Base-by-base conservation (phyloP, 2,888 invertebrate species). In the Erebia ligea region DNA sequence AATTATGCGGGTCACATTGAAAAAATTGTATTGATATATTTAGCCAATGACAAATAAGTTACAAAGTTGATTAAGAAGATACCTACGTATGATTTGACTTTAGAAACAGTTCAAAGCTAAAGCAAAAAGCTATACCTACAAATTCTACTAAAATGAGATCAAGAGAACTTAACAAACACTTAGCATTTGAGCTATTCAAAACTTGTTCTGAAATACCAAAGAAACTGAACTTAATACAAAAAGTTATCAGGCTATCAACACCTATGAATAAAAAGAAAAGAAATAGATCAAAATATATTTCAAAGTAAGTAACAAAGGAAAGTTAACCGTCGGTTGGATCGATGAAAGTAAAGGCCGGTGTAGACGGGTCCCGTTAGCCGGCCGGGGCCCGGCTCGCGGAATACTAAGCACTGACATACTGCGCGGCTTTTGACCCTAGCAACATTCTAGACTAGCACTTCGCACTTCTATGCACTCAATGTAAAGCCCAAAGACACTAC, bases 381-480 rank as follows among this genome's bases (percentile, higher is more conserved):
- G 87, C 87, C 86, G 86, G 86, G 84, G 86, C 84, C 82, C 84
- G 84, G 83, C 91, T 87, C 89, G 87, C 88, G 90, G 92, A 92
- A 93, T 92, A 92, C 92, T 92, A 92, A 93, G 88, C 91, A 87
- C 91, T 93, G 92, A 93, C 92, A 93, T 86, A 93, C 92, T 91
- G 86, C 90, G 91, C 91, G 93, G 92, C 89, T 92, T 92, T 92
- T 93, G 93, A 92, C 93, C 92, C 92, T 92, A 90, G 82, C 83
- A 82, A 92, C 92, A 91, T 92, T 92, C 91, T 92, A 91, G 90
- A 86, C 88, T 90, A 86, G 86, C 83, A 88, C 88, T 90, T 89
- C 84, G 84, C 90, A 89, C 88, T 85, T 89, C 83, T 83, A 77
- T 86, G 83, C 85, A 88, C 84, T 84, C 80, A 76, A 85, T 86